Conservation (phyloP, 2,888 invertebrate genomes). For the Andrena minutula region DNA sequence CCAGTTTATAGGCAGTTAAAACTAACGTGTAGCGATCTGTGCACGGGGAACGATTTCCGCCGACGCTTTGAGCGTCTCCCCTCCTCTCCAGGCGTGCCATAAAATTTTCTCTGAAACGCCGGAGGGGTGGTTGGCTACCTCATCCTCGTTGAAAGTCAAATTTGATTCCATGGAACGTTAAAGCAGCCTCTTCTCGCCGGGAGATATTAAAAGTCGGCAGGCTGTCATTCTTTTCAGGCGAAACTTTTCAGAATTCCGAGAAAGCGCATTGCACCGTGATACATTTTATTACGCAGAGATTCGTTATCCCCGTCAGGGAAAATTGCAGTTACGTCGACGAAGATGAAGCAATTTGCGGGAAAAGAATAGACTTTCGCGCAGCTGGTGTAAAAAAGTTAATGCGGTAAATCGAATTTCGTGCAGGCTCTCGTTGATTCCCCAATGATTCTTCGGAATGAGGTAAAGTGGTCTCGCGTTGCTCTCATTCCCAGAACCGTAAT, state of each 20-base stretch:
- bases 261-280: background rate
- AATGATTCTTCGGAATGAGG: too few relatives aligned
- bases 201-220: conserved; percentile 1
- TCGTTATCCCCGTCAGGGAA: background rate
- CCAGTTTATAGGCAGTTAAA: conserved; percentile 2
- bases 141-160: conserved; percentile 7
- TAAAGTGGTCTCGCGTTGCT: too few relatives aligned
- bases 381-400: background rate
- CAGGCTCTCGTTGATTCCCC: too few relatives aligned
- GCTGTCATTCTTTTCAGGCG: background rate
- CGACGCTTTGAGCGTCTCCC: background rate
- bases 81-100: background rate
- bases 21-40: background rate
- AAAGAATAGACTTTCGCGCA: background rate
- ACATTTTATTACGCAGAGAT: background rate
- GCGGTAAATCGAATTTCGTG: too few relatives aligned
- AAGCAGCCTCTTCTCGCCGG: background rate
- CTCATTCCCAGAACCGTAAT: too few relatives aligned
- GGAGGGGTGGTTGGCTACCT: background rate
- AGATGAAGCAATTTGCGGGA: background rate
- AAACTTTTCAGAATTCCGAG: background rate
- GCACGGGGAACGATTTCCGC: background rate
- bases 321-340: background rate
- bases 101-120: background rate
- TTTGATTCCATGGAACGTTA: conserved; percentile 3